These are phyloP conservation scores for Capitella teleta DNA, from an alignment of 1,140 invertebrate species.

Conservation along the genomic window DNA sequence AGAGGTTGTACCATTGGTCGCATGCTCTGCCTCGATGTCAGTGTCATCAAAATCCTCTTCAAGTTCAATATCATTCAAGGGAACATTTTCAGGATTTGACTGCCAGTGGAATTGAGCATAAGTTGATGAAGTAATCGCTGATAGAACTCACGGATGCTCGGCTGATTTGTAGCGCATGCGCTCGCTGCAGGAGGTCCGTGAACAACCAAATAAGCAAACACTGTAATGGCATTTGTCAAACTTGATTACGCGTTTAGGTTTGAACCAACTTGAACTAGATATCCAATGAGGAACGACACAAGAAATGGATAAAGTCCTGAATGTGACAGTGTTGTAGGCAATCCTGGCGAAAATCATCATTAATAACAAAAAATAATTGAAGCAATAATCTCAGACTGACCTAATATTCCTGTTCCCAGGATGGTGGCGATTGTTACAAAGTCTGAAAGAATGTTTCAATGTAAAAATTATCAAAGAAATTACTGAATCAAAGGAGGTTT, in stretches of 20 bases:
- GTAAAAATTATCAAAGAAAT: no score
- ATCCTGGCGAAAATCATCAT: slow-evolving; percentile 21
- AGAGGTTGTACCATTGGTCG: neutral
- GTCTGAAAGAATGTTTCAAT: no score
- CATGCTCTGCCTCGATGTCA: neutral
- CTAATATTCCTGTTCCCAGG: no score
- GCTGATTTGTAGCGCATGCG: slow-evolving; percentile 18
- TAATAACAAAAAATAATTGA: no score
- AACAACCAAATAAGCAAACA: slow-evolving; percentile 17
- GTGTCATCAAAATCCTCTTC: neutral
- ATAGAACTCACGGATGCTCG: neutral
- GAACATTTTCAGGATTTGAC: neutral
- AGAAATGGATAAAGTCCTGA: slow-evolving; percentile 31
- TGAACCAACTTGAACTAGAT: slow-evolving; percentile 23
- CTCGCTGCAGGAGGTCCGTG: slow-evolving; percentile 25
- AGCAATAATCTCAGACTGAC: no score
- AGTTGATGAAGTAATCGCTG: neutral
- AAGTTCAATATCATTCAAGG: neutral
- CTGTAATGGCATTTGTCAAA: slow-evolving; percentile 12
- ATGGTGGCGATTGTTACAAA: no score
- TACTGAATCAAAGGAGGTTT: no score
- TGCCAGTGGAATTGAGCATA: neutral
- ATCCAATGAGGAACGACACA: slow-evolving; percentile 24
- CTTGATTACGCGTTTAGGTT: neutral
- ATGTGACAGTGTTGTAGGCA: slow-evolving; percentile 26